Base-by-base conservation (phyloP, 2,888 invertebrate species). In the Mayetiola destructor region DNA sequence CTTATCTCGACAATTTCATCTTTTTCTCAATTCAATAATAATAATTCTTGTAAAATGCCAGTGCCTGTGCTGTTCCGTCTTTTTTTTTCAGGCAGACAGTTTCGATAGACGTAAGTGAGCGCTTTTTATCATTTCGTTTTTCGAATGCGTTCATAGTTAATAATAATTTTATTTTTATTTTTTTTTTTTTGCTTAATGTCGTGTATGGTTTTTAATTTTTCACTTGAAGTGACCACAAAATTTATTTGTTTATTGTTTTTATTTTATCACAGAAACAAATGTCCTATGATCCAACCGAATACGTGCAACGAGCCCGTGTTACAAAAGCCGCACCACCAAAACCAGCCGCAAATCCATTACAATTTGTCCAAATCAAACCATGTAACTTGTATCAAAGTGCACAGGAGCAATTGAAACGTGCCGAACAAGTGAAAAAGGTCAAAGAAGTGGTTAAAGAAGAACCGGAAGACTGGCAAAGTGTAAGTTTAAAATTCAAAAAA, bases 401-500 rank as follows among this genome's bases (percentile, higher is more conserved):
- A 30, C 82, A 88, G 65, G 86, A 90, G 68, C 90, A 90, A 73
- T 77, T 90, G 60, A 82, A 88, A 64, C 81, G 86, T 65, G 87
- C 85, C 54, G 88, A 90, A 70, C 85, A 89, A 70, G 85, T 89
- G 58, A 88, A 88, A 72, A 82, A 85, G 65, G 81, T 84, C 57
- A 85, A 87, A 67, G 85, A 87, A 65, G 83, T 86, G 60, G 77
- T 83, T 59, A 81, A 85, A 64, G 88, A 89, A 69, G 84, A 88
- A 64, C 85, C 86, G 62, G 90, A 90, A 73, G 90, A 90, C 69
- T 91, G 91, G 91, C 91, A 91, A 75, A 85, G 86, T 77, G 90
- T 90, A 73, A 80, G 83, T 72, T 27, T n/a, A n/a, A n/a, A n/a
- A n/a, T n/a, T n/a, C n/a, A n/a, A n/a, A n/a, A n/a, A n/a, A n/a